Evolutionary conservation across 2,888 invertebrate species (phyloP).

Genomic region (Ormyrus labotus): DNA sequence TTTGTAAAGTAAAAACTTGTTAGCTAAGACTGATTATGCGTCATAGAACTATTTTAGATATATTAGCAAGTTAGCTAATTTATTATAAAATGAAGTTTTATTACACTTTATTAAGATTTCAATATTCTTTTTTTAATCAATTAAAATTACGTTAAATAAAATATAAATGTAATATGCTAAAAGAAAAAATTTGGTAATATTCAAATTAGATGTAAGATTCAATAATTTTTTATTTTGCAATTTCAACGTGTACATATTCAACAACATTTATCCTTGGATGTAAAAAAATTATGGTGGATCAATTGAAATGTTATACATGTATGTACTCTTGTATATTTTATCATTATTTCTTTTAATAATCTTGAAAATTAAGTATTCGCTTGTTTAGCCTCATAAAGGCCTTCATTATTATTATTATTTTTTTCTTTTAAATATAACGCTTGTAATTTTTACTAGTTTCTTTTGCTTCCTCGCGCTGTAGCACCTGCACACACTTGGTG

Average conservation of each 20-base stretch:
- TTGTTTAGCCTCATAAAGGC: slow-evolving; percentile 40
- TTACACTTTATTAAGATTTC: no score
- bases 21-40: no score
- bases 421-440: slow-evolving; percentile 1
- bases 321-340: slow-evolving; percentile 29
- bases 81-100: no score
- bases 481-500: slow-evolving; percentile 54
- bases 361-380: slow-evolving; percentile 44
- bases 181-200: no score
- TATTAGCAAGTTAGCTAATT: no score
- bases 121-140: no score
- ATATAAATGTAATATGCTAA: no score
- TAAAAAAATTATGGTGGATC: slow-evolving; percentile 57
- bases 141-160: no score
- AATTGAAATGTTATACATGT: slow-evolving; percentile 48
- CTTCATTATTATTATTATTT: slow-evolving; percentile 8
- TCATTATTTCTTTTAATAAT: slow-evolving; percentile 39
- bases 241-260: slow-evolving; percentile 65
- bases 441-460: not conserved
- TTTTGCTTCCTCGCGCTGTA: slow-evolving; percentile 40
- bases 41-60: no score
- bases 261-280: slow-evolving; percentile 62
- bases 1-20: no score
- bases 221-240: slow-evolving; percentile 64
- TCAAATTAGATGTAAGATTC: slow-evolving; percentile 46